Percentiles rank a stretch among this genome's conserved stretches.
phyloP scores from a whole-genome alignment of 2,888 invertebrate genomes.

The Asteroscopus sphinx region DNA sequence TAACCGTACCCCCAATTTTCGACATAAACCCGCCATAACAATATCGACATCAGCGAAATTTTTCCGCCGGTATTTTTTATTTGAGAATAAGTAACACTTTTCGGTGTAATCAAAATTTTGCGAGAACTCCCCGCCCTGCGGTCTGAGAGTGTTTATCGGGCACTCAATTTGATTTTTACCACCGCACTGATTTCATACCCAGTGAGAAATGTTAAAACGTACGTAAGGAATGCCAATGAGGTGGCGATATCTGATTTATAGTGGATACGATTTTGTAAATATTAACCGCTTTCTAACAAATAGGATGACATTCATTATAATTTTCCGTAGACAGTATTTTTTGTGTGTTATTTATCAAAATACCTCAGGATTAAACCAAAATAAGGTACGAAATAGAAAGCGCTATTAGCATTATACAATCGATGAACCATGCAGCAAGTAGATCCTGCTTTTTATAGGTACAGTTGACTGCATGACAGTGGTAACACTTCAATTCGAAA shows the following conservation, averaged over 20 bases:
- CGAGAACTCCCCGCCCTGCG: slow-evolving; percentile 63
- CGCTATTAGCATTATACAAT: too few species aligned
- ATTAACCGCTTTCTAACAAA: slow-evolving; percentile 17
- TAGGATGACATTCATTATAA: slow-evolving; percentile 7
- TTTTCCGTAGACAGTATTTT: background rate
- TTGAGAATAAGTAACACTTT: slow-evolving; percentile 89
- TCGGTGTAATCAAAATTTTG: slow-evolving; percentile 87
- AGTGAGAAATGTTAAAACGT: slow-evolving; percentile 72
- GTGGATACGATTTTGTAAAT: slow-evolving; percentile 57
- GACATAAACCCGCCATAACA: slow-evolving; percentile 90
- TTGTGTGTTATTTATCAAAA: background rate
- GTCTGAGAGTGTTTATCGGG: slow-evolving; percentile 83
- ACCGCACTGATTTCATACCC: slow-evolving; percentile 82
- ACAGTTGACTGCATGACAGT: too few species aligned
- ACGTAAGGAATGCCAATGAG: slow-evolving; percentile 74
- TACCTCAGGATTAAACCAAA: too few species aligned
- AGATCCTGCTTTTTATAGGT: too few species aligned
- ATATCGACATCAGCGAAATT: slow-evolving; percentile 89
- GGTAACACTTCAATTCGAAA: too few species aligned
- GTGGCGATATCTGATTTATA: slow-evolving; percentile 61
- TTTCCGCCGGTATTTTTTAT: slow-evolving; percentile 80
- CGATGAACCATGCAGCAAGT: too few species aligned
- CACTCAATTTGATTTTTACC: slow-evolving; percentile 89
- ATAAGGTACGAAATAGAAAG: too few species aligned
- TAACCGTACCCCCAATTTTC: slow-evolving; percentile 90